These are phyloP conservation scores for Megaleporinus macrocephalus DNA, from an alignment of 2,113 vertebrate species.

Conservation along the genomic window DNA sequence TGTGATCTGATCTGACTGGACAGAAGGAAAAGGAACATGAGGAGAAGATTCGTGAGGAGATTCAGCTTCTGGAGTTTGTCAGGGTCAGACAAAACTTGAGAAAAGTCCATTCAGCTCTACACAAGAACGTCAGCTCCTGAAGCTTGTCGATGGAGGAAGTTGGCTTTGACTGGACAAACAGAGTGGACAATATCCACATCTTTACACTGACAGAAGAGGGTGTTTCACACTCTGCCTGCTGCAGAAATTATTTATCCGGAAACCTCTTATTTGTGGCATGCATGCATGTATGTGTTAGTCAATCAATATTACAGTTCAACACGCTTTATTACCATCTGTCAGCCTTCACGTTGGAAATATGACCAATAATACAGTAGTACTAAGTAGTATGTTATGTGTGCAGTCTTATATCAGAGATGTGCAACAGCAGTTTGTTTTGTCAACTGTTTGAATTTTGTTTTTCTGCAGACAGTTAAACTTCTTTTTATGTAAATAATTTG, in stretches of 20 bases:
- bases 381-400: not conserved
- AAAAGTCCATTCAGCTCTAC: constrained; percentile 69
- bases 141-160: not conserved
- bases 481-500: too few species aligned
- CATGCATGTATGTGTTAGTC: not conserved
- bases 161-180: not conserved
- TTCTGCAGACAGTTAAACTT: too few species aligned
- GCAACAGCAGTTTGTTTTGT: not conserved
- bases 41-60: constrained; percentile 61
- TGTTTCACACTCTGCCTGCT: not conserved
- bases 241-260: not conserved
- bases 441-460: not conserved
- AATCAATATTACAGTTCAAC: not conserved
- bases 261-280: not conserved
- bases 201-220: not conserved
- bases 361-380: not conserved
- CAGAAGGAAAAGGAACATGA: constrained; percentile 68
- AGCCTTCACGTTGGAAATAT: not conserved
- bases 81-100: constrained; percentile 74
- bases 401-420: not conserved
- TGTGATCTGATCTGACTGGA: not conserved
- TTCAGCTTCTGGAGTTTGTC: constrained; percentile 73
- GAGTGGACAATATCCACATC: not conserved
- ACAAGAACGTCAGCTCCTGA: constrained; percentile 59
- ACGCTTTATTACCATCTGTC: not conserved